Percentiles rank a stretch among this genome's conserved stretches.
Conservation (phyloP, 2,113 vertebrate genomes). For the western clawed frog (Xenopus tropicalis) region UCB_Xtro_10.0 CM004450.2:22808001-22808500, state of each 20-base stretch:
- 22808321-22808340: no score
- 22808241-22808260: constrained; percentile 86
- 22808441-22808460: no score
- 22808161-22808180: constrained; percentile 91
- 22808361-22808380: not conserved
- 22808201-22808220: constrained; percentile 79
- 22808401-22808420: not conserved
- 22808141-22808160: constrained; percentile 88
- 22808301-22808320: not conserved
- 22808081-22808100: no score
- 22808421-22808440: no score
- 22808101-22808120: constrained; percentile 47
- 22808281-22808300: constrained; percentile 60
- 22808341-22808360: not conserved
- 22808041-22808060: no score
- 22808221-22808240: constrained; percentile 90
- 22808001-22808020: no score
- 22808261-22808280: constrained; percentile 79
- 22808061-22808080: no score
- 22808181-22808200: constrained; percentile 90
- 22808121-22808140: constrained; percentile 59
- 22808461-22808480: no score
- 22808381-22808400: not conserved
- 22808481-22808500: no score
- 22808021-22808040: no score